phyloP scores from a whole-genome alignment of 2,113 vertebrate genomes.

The Promerops cafer region DNA sequence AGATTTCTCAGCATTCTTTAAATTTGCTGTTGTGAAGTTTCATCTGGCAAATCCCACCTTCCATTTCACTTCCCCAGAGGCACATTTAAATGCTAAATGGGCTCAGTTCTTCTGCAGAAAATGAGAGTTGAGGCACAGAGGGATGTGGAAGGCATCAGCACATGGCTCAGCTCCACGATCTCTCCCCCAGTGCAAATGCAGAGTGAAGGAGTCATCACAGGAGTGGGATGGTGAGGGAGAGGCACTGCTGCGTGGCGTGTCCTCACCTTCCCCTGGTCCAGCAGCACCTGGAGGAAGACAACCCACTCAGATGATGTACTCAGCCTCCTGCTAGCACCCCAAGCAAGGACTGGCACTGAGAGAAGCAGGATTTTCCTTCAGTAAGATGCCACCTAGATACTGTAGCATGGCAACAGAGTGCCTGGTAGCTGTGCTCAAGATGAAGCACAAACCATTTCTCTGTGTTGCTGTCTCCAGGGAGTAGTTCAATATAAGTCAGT shows the following conservation, averaged over 20 bases:
- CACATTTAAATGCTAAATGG: not conserved
- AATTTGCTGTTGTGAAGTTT: not conserved
- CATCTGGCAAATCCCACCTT: not conserved
- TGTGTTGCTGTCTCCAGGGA: conserved; percentile 29
- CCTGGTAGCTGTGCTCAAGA: not conserved
- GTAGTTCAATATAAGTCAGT: conserved; percentile 37
- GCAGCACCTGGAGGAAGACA: not conserved
- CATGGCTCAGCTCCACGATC: not conserved
- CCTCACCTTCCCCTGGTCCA: not conserved
- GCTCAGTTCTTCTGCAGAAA: not conserved
- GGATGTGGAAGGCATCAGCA: not conserved
- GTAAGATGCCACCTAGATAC: conserved; percentile 20
- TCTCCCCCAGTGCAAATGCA: not conserved
- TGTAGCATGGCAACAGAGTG: conserved; percentile 40
- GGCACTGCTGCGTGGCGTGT: not conserved
- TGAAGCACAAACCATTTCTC: not conserved
- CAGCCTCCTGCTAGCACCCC: not conserved
- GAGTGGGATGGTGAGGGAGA: not conserved
- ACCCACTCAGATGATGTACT: not conserved
- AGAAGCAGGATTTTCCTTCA: not conserved
- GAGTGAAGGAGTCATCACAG: not conserved
- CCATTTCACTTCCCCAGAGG: not conserved
- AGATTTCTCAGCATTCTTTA: not conserved
- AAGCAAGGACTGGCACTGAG: not conserved
- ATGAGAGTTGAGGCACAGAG: not conserved